Evolutionary conservation across 2,888 invertebrate species (phyloP), one percentile per base, ranked within the genome.

Genomic region (Chaetoderma sp.): DNA sequence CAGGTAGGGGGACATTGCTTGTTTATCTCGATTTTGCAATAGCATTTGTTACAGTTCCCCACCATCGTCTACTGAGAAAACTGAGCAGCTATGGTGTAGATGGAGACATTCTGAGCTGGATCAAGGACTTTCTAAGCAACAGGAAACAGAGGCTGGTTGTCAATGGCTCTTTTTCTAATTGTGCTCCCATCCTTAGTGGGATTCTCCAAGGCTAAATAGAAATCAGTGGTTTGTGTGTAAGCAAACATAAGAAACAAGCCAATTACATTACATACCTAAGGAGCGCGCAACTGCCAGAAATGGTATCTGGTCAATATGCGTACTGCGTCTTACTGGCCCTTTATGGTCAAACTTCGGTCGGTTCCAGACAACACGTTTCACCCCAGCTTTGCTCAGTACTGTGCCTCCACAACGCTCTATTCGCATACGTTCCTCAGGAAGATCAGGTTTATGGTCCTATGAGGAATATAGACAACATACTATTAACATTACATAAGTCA

Each of bases 341-440:
- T 91, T 90, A 82, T 93, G 92, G 10, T 75, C 75, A 28, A 74
- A 66, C 56, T 81, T 81, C 6, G 97, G 96, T 76, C 98, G 90
- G 86, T 95, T 95, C 98, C 98, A 98, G 0, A 99, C 98, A 0
- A 99, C 98, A 45, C 98, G 89, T 0, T 95, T 94, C 0, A 98
- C 96, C 1, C 98, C 98, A 65, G 91, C 89, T 84, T 92, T 92
- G 55, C 88, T 86, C 83, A 92, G 88, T 54, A 94, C 89, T 73
- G 85, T 77, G 32, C 89, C 86, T 6, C 88, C 88, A 70, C 86
- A 84, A 45, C 83, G 80, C 72, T 88, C 91, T 73, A 98, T 98
- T 49, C 98, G 89, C 30, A 90, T 89, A 86, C 92, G 92, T 88
- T 98, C 98, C 5, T 90, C 90, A 6, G 90, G 90, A 65, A 92